phyloP scores from a whole-genome alignment of 2,888 invertebrate genomes.

The Nasonovia ribisnigri region DNA sequence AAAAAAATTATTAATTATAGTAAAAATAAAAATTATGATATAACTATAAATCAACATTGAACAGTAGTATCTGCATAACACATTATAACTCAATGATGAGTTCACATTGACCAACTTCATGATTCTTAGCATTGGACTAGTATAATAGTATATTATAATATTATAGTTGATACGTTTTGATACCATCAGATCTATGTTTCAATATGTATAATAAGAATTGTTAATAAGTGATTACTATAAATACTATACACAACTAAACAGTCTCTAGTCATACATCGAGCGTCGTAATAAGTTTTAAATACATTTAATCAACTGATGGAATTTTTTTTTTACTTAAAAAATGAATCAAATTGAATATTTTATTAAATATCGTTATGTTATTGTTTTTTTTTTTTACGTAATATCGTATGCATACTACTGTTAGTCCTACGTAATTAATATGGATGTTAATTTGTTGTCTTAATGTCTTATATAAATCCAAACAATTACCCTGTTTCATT shows the following conservation, averaged over 20 bases:
- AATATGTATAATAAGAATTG: not conserved
- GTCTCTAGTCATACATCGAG: not conserved
- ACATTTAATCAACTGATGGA: not conserved
- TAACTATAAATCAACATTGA: not conserved
- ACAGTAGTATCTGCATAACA: not conserved
- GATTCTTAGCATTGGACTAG: not conserved
- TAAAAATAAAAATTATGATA: not conserved
- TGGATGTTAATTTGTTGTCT: slow-evolving; percentile 6
- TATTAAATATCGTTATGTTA: not conserved
- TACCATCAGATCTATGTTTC: not conserved
- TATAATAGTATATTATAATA: not conserved
- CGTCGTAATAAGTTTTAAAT: not conserved
- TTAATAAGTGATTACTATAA: not conserved
- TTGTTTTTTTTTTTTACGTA: not conserved
- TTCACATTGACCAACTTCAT: not conserved
- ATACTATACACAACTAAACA: not conserved
- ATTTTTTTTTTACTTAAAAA: not conserved
- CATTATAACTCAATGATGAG: not conserved
- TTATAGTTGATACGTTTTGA: not conserved
- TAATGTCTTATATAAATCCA: slow-evolving; percentile 13
- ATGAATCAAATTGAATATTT: not conserved
- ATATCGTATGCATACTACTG: not conserved
- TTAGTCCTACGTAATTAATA: not conserved
- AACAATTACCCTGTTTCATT: slow-evolving; percentile 24
- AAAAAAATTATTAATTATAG: not conserved